Evolutionary conservation across 2,888 invertebrate species (phyloP).

Genomic region (Epistrophe eligans): DNA sequence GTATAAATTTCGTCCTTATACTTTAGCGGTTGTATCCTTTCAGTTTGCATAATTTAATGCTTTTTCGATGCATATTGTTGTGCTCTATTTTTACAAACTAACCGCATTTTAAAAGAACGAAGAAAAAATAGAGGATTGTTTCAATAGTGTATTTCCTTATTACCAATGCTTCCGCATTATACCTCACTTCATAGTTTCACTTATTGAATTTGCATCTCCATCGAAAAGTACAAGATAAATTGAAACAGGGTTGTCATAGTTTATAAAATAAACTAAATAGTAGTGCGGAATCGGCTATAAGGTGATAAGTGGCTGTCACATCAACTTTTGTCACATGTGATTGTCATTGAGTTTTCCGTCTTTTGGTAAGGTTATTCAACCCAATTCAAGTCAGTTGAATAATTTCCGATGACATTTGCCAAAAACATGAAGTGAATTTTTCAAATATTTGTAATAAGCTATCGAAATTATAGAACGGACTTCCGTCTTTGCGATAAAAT

Average conservation of each 20-base stretch:
- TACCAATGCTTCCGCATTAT: constrained; percentile 68
- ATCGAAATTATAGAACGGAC: too few species aligned
- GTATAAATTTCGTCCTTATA: neutral
- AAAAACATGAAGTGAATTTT: too few species aligned
- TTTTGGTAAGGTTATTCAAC: too few species aligned
- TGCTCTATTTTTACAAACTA: neutral
- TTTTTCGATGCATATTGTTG: neutral
- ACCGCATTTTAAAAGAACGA: constrained; percentile 24
- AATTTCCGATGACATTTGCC: too few species aligned
- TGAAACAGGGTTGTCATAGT: neutral
- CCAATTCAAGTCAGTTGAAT: too few species aligned
- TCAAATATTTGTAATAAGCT: too few species aligned
- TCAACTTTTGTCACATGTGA: too few species aligned
- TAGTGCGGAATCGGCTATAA: too few species aligned
- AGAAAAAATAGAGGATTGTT: constrained; percentile 29
- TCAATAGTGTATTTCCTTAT: constrained; percentile 51
- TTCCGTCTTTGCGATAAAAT: too few species aligned
- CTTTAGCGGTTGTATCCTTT: neutral
- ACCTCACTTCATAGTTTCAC: constrained; percentile 41
- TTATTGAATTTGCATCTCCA: constrained; percentile 61
- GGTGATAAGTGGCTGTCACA: too few species aligned
- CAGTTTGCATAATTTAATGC: neutral
- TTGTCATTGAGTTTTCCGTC: too few species aligned
- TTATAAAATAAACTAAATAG: too few species aligned
- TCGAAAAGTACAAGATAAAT: neutral